These are phyloP conservation scores for Drosophila pseudoananassae DNA, from an alignment of 1,140 invertebrate genomes.

Conservation along the genomic window DNA sequence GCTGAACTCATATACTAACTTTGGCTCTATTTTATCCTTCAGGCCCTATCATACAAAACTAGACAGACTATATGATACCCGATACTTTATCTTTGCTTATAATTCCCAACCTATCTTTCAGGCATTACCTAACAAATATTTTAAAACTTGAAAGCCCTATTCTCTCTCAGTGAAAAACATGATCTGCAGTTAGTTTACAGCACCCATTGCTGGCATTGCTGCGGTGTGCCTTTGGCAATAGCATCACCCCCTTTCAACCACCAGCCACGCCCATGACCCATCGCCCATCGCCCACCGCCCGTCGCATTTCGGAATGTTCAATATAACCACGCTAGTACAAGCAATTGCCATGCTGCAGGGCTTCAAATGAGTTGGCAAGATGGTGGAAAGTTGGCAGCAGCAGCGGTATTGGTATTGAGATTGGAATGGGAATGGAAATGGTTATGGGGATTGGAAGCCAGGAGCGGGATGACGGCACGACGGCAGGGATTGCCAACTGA, in stretches of 20 bases:
- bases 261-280: slow-evolving; percentile 1
- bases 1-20: too few relatives aligned
- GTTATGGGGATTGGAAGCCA: not conserved
- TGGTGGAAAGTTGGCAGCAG: slow-evolving; percentile 37
- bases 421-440: not conserved
- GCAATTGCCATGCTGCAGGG: slow-evolving; percentile 42
- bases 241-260: not conserved
- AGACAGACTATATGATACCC: too few relatives aligned
- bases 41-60: too few relatives aligned
- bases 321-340: slow-evolving; percentile 44
- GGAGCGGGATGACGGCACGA: not conserved
- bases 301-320: slow-evolving; percentile 40
- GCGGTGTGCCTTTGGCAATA: slow-evolving; percentile 31
- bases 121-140: too few relatives aligned
- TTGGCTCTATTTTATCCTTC: too few relatives aligned
- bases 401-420: slow-evolving; percentile 5
- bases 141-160: not conserved
- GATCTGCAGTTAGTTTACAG: slow-evolving; percentile 41
- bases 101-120: not conserved
- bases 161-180: not conserved
- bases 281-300: not conserved
- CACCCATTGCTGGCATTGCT: slow-evolving; percentile 30
- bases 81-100: not conserved
- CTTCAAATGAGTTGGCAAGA: slow-evolving; percentile 50
- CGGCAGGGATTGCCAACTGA: slow-evolving; percentile 15